Evolutionary conservation across 2,113 vertebrate genomes (phyloP), one percentile per base, ranked within the genome.

Genomic region (Hepsetus odoe): DNA sequence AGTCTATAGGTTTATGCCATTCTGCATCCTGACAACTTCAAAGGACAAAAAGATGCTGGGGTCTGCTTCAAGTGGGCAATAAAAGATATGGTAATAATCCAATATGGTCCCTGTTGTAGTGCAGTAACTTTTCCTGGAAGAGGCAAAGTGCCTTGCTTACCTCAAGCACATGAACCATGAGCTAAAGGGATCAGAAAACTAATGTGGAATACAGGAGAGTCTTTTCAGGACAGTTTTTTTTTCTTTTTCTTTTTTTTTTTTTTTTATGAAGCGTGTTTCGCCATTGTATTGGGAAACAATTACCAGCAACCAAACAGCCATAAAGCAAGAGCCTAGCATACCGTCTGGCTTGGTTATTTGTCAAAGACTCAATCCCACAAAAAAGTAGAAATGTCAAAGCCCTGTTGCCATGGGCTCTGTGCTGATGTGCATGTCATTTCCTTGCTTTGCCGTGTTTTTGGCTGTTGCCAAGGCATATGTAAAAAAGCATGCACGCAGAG

Each of bases 381-480:
- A 66, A 13, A 20, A 66, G 28, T 33, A n/a, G 49, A n/a, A 5
- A 24, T 62, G 68, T 64, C 68, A 26, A 12, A n/a, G 59, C 12
- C 58, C 10, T 65, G 77, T 55, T 62, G 44, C 32, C 26, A 55
- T 65, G 77, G 46, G 38, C 12, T 7, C 61, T 11, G 59, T 30
- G 2, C 20, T 62, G 38, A 71, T 38, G 53, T 20, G 69, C 26
- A 24, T 53, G 10, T 30, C 26, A 26, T 67, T 66, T 74, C 72
- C n/a, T 20, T 5, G 13, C 61, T 80, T 49, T 59, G 22, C 59
- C 24, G 70, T 33, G 49, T 20, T 76, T 58, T 35, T 59, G 67
- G 28, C 59, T 77, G 49, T 67, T 72, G 68, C 10, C 74, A 65
- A 49, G 55, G 16, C 55, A n/a, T 75, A 40, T 24, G 14, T 35